Evolutionary conservation across 2,888 invertebrate genomes (phyloP), one percentile per base, ranked within the genome.

Genomic region (Andrena chrysosceles): DNA sequence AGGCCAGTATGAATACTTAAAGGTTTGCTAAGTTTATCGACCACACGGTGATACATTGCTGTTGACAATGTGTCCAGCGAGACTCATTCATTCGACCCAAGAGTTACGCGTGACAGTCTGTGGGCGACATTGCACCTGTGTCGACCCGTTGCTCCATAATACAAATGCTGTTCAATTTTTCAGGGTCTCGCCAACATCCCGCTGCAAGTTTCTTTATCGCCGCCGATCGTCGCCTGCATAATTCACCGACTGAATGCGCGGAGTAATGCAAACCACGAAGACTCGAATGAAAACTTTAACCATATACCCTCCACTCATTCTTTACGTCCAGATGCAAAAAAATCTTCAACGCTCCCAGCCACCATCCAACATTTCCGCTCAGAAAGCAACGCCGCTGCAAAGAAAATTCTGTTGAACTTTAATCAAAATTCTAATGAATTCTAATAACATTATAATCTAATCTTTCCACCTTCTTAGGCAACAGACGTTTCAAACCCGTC

Each of bases 11-110:
- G 4, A 49, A 71, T 42, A 48, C 31, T 5, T 23, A 31, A 33
- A 33, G 29, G 48, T 42, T 66, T 8, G 8, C 13, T 59, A 75
- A 86, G 87, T 85, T 87, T 85, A 87, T 74, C 68, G 68, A 70
- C 84, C 81, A 85, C 83, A 70, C 81, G 81, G 85, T 86, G 86
- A 83, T 68, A 67, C 63, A 48, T 69, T 42, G 73, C 52, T 67
- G 54, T 63, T 72, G 77, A 71, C 76, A 71, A 77, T 71, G 60
- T 84, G 79, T 86, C 89, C 83, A 81, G 73, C 70, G 75, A 84
- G 81, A 71, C 76, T 64, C 59, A 69, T 78, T 75, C 76, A 35
- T 64, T 73, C 77, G 48, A 33, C 35, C 8, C 8, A 68, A 23
- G 23, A 66, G 64, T 63, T 67, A 64, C 67, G 63, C n/a, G 49